Evolutionary conservation across 2,888 invertebrate species (phyloP).

Genomic region (Lymantria dispar): DNA sequence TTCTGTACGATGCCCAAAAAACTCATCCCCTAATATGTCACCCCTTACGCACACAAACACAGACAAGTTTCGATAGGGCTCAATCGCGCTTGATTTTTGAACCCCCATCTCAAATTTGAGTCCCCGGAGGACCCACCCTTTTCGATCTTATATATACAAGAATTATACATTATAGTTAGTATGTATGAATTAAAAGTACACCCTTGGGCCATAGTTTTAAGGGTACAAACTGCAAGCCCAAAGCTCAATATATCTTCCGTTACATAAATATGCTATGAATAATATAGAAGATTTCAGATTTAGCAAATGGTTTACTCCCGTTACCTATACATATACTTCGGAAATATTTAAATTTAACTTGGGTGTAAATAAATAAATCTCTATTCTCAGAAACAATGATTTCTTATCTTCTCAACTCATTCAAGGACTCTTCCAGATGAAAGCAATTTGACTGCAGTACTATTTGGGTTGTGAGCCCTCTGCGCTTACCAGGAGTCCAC

Average conservation of each 20-base stretch:
- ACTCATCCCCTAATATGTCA: slow-evolving; percentile 37
- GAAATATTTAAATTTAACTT: too few species aligned
- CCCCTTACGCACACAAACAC: slow-evolving; percentile 34
- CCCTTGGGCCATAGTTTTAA: slow-evolving; percentile 41
- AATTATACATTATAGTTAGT: slow-evolving; percentile 58
- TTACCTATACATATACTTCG: too few species aligned
- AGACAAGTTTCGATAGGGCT: slow-evolving; percentile 33
- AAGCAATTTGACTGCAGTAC: too few species aligned
- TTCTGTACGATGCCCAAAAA: slow-evolving; percentile 28
- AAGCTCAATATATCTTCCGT: too few species aligned
- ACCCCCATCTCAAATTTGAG: slow-evolving; percentile 59
- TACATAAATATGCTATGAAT: too few species aligned
- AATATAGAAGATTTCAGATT: background rate
- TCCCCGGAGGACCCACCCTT: slow-evolving; percentile 66
- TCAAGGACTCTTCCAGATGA: too few species aligned
- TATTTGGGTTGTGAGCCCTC: too few species aligned
- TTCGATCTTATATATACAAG: slow-evolving; percentile 48
- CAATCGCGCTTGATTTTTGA: slow-evolving; percentile 62
- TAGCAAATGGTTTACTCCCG: too few species aligned
- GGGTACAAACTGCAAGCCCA: slow-evolving; percentile 11
- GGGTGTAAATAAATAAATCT: too few species aligned
- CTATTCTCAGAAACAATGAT: too few species aligned
- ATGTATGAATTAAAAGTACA: slow-evolving; percentile 58
- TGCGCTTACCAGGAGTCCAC: too few species aligned
- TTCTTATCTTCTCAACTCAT: too few species aligned